A percentile compares a stretch with the other conserved stretches of the same genome.
Conservation (phyloP, 2,797 vertebrate genomes). For the Brachyalestes nurse region DNA sequence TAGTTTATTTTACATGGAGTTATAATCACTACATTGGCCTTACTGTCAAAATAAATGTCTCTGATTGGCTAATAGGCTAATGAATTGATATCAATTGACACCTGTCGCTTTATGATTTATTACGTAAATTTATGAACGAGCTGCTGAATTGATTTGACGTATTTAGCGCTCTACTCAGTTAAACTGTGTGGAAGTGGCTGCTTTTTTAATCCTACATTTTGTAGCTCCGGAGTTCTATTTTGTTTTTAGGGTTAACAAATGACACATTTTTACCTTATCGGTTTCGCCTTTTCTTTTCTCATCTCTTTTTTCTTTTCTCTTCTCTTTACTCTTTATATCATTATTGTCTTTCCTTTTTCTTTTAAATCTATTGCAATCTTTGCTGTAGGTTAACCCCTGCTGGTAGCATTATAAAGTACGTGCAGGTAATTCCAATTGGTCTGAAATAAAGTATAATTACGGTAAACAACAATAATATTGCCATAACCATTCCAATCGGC, state of each 20-base stretch:
- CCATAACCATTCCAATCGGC: background rate
- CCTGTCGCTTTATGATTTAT: too few relatives aligned
- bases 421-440: too few relatives aligned
- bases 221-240: too few relatives aligned
- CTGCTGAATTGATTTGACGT: too few relatives aligned
- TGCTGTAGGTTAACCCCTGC: too few relatives aligned
- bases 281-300: background rate
- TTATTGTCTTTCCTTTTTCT: slow-evolving; percentile 54
- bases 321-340: slow-evolving; percentile 41
- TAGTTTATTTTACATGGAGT: background rate
- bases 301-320: background rate
- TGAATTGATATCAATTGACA: background rate
- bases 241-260: background rate
- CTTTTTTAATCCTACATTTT: too few relatives aligned
- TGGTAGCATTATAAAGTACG: too few relatives aligned
- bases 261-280: background rate
- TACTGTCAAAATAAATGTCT: background rate
- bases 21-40: background rate
- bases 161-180: too few relatives aligned
- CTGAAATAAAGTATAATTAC: too few relatives aligned
- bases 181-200: too few relatives aligned
- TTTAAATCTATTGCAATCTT: slow-evolving; percentile 15
- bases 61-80: background rate
- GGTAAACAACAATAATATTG: background rate
- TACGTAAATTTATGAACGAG: too few relatives aligned